Percentiles rank a stretch among this genome's conserved stretches.
Conservation (phyloP, 2,797 vertebrate genomes). For the Dromococcyx pavoninus region DNA sequence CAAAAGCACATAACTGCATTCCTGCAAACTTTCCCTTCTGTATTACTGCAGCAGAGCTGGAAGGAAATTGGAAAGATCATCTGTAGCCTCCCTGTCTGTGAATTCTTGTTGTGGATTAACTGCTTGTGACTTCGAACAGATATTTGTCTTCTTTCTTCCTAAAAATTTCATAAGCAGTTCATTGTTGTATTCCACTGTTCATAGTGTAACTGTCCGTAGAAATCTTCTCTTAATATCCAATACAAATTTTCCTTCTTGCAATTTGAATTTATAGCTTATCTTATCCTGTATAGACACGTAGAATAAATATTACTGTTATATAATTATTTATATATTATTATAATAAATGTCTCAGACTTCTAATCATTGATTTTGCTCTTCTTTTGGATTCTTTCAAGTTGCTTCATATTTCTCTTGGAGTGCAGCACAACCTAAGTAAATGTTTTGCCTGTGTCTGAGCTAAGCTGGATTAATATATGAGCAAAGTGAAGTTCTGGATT, state of each 20-base stretch:
- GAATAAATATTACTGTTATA: neutral
- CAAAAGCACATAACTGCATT: neutral
- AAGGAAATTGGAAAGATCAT: neutral
- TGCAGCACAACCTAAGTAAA: neutral
- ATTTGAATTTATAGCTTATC: neutral
- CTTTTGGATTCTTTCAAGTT: neutral
- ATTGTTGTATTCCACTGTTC: neutral
- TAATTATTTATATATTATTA: neutral
- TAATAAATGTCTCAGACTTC: neutral
- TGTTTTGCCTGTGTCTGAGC: neutral
- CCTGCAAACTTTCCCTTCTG: neutral
- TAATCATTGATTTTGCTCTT: neutral
- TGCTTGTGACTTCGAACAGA: neutral
- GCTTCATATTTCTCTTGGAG: neutral
- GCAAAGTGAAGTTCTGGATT: neutral
- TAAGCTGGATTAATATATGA: neutral
- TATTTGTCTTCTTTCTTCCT: neutral
- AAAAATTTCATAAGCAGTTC: neutral
- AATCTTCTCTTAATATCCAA: neutral
- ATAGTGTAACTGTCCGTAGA: neutral
- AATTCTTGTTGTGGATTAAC: neutral
- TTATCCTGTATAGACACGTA: neutral
- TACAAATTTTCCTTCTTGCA: neutral
- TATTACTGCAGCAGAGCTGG: neutral
- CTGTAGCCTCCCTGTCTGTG: neutral